Conservation (phyloP, 2,113 vertebrate species). For the Cinclus cinclus region DNA sequence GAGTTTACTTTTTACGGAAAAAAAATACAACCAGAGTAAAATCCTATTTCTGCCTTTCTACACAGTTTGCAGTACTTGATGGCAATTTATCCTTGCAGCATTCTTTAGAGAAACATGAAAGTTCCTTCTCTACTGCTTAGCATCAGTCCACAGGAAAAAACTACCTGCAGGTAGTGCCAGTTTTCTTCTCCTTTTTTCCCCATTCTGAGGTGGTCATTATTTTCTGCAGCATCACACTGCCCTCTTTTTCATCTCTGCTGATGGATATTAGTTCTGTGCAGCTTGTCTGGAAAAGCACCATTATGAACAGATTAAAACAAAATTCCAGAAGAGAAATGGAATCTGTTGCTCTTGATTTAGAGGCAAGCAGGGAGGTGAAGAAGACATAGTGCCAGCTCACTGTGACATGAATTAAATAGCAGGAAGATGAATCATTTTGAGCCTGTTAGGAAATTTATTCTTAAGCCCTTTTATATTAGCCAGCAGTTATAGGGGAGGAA, state of each 20-base stretch:
- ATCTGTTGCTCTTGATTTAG: neutral
- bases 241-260: neutral
- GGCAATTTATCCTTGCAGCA: neutral
- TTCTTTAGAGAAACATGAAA: neutral
- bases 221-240: neutral
- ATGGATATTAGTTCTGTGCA: neutral
- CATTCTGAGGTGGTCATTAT: neutral
- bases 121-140: neutral
- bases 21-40: neutral
- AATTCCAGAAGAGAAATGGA: neutral
- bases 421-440: neutral
- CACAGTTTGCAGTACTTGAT: neutral
- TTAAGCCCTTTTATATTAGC: neutral
- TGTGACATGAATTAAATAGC: neutral
- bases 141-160: neutral
- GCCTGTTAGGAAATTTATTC: neutral
- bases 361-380: neutral
- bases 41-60: neutral
- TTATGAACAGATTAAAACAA: neutral
- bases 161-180: neutral
- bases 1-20: neutral
- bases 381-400: neutral
- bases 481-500: neutral
- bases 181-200: neutral
- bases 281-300: neutral